Conservation (phyloP, 1,140 invertebrate species). For the Liolophura sinensis region DNA sequence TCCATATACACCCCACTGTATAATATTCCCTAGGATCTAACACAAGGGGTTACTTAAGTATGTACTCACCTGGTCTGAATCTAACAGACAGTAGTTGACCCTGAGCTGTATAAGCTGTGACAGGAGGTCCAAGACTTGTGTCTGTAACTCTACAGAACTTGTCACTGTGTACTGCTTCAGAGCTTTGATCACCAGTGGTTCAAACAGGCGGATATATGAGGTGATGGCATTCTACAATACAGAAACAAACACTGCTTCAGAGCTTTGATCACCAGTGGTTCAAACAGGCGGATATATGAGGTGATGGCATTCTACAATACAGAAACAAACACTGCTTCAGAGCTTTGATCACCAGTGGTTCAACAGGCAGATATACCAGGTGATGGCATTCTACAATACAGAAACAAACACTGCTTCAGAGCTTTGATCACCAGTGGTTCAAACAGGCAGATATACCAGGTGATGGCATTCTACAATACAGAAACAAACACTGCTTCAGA, state of each 20-base stretch:
- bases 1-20: too few species aligned
- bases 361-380: not conserved
- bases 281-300: not conserved
- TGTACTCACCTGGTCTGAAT: conserved; percentile 69
- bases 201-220: conserved; percentile 83
- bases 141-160: conserved; percentile 77
- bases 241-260: conserved; percentile 8
- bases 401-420: conserved; percentile 68
- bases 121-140: conserved; percentile 76
- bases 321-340: not conserved
- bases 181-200: conserved; percentile 83
- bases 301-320: too few species aligned
- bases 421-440: conserved; percentile 86
- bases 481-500: conserved; percentile 69
- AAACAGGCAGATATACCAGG: conserved; percentile 82
- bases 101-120: conserved; percentile 80
- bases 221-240: conserved; percentile 65
- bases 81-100: conserved; percentile 88
- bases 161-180: conserved; percentile 84
- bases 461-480: conserved; percentile 68
- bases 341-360: not conserved
- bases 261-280: not conserved
- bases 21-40: not conserved
- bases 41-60: not conserved
- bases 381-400: not conserved